Percentiles rank a stretch among this genome's conserved stretches.
Evolutionary conservation across 1,140 invertebrate genomes (phyloP).

Genomic region (Platorchestia sp.): DNA sequence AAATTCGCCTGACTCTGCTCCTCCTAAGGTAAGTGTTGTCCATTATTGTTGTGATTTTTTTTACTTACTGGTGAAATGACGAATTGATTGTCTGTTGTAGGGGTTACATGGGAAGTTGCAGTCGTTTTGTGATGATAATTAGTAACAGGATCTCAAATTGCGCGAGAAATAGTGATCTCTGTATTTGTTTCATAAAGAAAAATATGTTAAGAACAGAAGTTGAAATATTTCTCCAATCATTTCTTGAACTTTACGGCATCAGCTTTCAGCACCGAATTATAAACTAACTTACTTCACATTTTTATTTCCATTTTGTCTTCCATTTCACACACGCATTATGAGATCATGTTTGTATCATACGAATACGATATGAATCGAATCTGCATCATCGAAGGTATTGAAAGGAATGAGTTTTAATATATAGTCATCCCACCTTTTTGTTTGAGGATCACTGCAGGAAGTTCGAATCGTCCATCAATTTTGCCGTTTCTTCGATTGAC

Average conservation of each 20-base stretch:
- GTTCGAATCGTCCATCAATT: no score
- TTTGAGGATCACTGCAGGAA: no score
- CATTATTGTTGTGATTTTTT: background rate
- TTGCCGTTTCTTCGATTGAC: no score
- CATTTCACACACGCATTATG: no score
- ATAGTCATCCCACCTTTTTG: no score
- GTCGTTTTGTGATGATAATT: background rate
- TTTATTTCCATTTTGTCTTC: no score
- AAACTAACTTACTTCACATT: no score
- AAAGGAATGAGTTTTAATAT: no score
- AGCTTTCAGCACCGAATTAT: no score
- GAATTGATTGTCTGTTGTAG: background rate
- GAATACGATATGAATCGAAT: no score
- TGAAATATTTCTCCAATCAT: background rate
- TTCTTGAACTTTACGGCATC: background rate
- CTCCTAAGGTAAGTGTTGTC: background rate
- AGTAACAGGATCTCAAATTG: background rate
- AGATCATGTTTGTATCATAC: no score
- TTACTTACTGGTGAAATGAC: background rate
- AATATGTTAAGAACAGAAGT: background rate
- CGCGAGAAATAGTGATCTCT: background rate
- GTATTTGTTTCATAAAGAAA: background rate
- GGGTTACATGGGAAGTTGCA: background rate
- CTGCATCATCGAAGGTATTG: no score
- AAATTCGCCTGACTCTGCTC: background rate